Percentiles rank a stretch among this genome's conserved stretches.
Evolutionary conservation across 2,113 vertebrate species (phyloP).

Genomic region (Hucho hucho): DNA sequence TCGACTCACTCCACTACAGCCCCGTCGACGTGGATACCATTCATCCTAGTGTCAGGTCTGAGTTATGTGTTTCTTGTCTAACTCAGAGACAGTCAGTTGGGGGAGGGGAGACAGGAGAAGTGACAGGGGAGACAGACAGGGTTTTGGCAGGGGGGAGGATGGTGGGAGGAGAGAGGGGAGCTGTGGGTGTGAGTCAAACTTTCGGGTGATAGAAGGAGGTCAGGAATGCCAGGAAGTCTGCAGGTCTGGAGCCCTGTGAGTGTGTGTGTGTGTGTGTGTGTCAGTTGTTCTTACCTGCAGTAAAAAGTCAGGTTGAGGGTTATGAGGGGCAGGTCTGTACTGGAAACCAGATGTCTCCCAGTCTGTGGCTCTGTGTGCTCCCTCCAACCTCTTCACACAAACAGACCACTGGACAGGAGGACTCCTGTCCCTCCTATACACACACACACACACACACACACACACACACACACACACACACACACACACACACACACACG

Average conservation of each 20-base stretch:
- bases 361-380: not conserved
- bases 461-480: conserved; percentile 25
- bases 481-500: too few species aligned
- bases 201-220: conserved; percentile 70
- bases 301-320: conserved; percentile 61
- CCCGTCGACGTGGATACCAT: too few species aligned
- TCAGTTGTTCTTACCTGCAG: conserved; percentile 32
- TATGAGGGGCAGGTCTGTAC: conserved; percentile 57
- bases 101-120: not conserved
- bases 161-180: conserved; percentile 20
- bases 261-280: not conserved
- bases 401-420: conserved; percentile 16
- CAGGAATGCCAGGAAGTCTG: conserved; percentile 71
- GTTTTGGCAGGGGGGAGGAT: conserved; percentile 1
- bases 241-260: conserved; percentile 50
- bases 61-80: conserved; percentile 9
- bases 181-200: conserved; percentile 34
- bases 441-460: not conserved
- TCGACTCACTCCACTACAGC: too few species aligned
- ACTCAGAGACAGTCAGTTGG: conserved; percentile 12
- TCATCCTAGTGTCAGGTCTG: not conserved
- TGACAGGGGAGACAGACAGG: not conserved
- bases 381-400: conserved; percentile 19
- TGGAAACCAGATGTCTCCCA: conserved; percentile 69
- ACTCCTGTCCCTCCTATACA: not conserved